These are phyloP conservation scores for Hirtodrosophila duncani DNA, from an alignment of 2,888 invertebrate genomes.

Conservation along the genomic window DNA sequence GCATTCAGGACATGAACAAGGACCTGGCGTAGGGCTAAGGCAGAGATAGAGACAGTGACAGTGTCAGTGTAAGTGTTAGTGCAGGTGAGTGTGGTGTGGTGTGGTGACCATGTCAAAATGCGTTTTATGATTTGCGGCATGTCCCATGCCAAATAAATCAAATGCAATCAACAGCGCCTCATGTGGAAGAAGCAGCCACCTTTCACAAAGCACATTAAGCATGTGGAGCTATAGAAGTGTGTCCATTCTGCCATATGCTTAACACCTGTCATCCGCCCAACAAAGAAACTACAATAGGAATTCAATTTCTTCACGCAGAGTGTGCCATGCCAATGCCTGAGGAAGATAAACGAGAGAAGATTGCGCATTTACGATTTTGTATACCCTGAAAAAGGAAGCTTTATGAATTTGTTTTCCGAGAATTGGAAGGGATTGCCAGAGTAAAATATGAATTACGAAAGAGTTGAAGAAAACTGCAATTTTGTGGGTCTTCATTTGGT, in stretches of 20 bases:
- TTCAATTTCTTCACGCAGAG: slow-evolving; percentile 52
- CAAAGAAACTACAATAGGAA: slow-evolving; percentile 46
- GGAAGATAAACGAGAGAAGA: slow-evolving; percentile 39
- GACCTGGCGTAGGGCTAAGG: too few relatives aligned
- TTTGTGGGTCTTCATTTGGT: too few relatives aligned
- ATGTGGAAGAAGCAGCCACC: slow-evolving; percentile 1
- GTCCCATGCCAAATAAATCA: slow-evolving; percentile 67
- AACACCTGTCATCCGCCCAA: slow-evolving; percentile 15
- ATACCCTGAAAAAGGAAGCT: background rate
- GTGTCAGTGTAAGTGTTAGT: background rate
- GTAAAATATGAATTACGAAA: background rate
- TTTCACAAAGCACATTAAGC: slow-evolving; percentile 42
- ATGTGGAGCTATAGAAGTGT: slow-evolving; percentile 19
- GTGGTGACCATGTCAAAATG: slow-evolving; percentile 45
- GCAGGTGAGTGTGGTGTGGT: background rate
- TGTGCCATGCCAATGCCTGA: slow-evolving; percentile 9
- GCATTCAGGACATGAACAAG: too few relatives aligned
- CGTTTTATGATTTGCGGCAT: slow-evolving; percentile 70
- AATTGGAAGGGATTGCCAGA: background rate
- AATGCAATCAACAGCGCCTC: slow-evolving; percentile 63
- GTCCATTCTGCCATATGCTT: slow-evolving; percentile 39
- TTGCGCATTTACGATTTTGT: slow-evolving; percentile 24
- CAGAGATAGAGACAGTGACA: too few relatives aligned
- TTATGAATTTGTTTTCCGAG: background rate
- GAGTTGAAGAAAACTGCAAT: too few relatives aligned